A percentile compares a stretch with the other conserved stretches of the same genome.
Evolutionary conservation across 2,113 vertebrate genomes (phyloP).

Genomic region (Calypte anna): DNA sequence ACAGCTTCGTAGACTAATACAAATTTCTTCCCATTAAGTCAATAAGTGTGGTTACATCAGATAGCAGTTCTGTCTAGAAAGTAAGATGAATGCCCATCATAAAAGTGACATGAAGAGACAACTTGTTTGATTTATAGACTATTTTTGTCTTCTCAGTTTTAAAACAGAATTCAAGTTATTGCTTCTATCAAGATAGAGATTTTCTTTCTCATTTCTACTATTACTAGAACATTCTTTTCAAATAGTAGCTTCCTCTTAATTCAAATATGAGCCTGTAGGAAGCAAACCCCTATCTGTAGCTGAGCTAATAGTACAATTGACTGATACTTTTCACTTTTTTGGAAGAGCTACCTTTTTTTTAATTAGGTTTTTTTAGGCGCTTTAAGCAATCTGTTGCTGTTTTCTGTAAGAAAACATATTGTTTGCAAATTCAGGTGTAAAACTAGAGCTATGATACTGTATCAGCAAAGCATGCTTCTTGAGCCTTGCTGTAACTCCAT

Average conservation of each 20-base stretch:
- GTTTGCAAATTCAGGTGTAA: background rate
- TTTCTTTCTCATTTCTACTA: background rate
- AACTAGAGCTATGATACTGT: fast-evolving
- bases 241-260: background rate
- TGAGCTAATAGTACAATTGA: background rate
- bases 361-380: background rate
- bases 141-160: conserved; percentile 54
- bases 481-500: background rate
- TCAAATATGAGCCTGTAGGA: background rate
- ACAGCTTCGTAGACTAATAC: conserved; percentile 67
- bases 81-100: conserved; percentile 67
- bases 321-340: background rate
- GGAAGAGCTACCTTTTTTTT: background rate
- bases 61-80: conserved; percentile 62
- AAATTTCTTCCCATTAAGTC: conserved; percentile 75
- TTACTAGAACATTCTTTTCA: background rate
- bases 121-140: conserved; percentile 59
- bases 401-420: background rate
- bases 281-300: background rate
- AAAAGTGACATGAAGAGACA: conserved; percentile 67
- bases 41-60: conserved; percentile 71
- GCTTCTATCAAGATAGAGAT: background rate
- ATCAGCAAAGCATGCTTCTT: background rate
- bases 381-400: background rate
- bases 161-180: conserved; percentile 43